Base-by-base conservation (phyloP, 1,140 invertebrate species). In the Calliopsis andreniformis region DNA sequence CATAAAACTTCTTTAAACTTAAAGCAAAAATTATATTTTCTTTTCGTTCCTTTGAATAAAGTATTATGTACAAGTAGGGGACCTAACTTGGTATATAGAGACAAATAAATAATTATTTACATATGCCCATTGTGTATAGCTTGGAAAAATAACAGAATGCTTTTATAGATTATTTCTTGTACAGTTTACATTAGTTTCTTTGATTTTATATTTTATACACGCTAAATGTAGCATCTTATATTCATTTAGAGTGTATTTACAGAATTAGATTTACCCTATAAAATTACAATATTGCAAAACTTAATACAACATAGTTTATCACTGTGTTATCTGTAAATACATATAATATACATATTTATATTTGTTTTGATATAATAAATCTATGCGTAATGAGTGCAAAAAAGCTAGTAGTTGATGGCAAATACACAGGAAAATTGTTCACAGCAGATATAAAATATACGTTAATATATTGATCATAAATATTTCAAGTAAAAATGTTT, bases 71-170 rank as follows among this genome's bases (percentile, higher is more conserved):
- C 23, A 42, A 78, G 61, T 69, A 73, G 63, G 2, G 72, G 51
- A 61, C 58, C 51, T 49, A 42, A 51, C 66, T 62, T 51, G n/a
- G 1, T 59, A 23, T 68, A 42, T 42, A 42, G 4, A 59, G 30
- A 42, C 43, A 56, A 68, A 68, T 76, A 62, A 62, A 64, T 69
- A 73, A 56, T 75, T 79, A 79, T 82, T 82, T 82, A 79, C 80
- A 82, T 66, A 70, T 82, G 23, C 66, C 45, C 39, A 45, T 63
- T 59, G 58, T 20, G 39, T 58, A 55, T 66, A 64, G 67, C 53
- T 49, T 82, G 70, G 58, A 79, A 72, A 82, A 82, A 79, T 79
- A 82, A 82, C 39, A 71, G 49, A 76, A 67, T 53, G 63, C 5
- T 76, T 68, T 70, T 56, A 56, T 58, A 62, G 64, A 51, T 76